Conservation (phyloP, 30 jellyfish, hydroid and myxozoan species). For the Chironex yamaguchii region DNA sequence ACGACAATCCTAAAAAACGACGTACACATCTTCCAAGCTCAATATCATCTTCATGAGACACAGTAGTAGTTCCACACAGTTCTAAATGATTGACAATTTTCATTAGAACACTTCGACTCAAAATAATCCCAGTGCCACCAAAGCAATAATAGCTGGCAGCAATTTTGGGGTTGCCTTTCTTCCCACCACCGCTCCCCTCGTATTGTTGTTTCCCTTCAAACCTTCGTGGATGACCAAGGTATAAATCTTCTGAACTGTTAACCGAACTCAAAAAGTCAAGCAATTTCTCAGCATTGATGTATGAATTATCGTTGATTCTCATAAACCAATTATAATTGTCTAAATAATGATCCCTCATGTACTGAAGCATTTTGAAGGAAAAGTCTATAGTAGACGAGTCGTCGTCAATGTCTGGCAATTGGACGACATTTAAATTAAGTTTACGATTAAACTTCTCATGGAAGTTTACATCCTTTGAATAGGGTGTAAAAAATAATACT, state of each 20-base stretch:
- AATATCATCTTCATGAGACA: conserved; percentile 39
- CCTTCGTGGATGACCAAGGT: conserved; percentile 73
- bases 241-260: conserved; percentile 81
- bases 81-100: conserved; percentile 48
- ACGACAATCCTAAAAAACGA: conserved; percentile 7
- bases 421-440: conserved; percentile 88
- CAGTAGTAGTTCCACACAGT: conserved; percentile 21
- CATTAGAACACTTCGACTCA: conserved; percentile 69
- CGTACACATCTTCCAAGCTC: conserved; percentile 26
- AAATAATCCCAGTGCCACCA: conserved; percentile 67
- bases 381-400: conserved; percentile 78
- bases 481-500: conserved; percentile 90
- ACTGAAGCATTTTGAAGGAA: conserved; percentile 76
- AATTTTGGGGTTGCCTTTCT: conserved; percentile 13
- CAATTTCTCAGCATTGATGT: conserved; percentile 69
- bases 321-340: conserved; percentile 83
- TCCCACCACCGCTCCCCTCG: conserved; percentile 52
- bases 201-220: conserved; percentile 53
- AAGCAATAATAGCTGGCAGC: conserved; percentile 55
- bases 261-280: conserved; percentile 59
- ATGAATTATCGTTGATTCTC: conserved; percentile 79
- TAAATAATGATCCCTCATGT: conserved; percentile 83
- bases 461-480: conserved; percentile 78
- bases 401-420: conserved; percentile 89
- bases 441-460: conserved; percentile 80